phyloP scores from a whole-genome alignment of 1,140 invertebrate genomes.

The Procambarus clarkii region DNA sequence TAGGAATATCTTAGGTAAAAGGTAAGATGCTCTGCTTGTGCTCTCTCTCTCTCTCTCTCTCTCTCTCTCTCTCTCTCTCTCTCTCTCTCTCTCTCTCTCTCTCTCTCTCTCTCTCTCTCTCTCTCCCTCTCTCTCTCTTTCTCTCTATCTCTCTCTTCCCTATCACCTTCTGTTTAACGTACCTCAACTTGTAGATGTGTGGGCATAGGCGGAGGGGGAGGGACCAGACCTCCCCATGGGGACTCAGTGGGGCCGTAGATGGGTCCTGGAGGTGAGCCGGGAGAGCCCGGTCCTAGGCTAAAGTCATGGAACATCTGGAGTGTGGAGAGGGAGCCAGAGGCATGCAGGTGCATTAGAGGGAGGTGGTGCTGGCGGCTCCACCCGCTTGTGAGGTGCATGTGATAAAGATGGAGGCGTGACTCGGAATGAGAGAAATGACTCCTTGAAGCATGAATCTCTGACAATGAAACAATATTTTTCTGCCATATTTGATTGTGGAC shows the following conservation, averaged over 20 bases:
- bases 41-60: too few species aligned
- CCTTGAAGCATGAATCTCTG: neutral
- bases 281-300: conserved; percentile 39
- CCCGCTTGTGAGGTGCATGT: conserved; percentile 31
- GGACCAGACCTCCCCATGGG: conserved; percentile 73
- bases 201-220: conserved; percentile 88
- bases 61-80: too few species aligned
- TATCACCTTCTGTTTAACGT: neutral
- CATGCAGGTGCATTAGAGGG: conserved; percentile 45
- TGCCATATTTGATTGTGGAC: too few species aligned
- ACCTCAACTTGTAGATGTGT: conserved; percentile 82
- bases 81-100: too few species aligned
- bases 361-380: conserved; percentile 23
- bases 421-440: neutral
- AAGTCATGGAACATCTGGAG: conserved; percentile 62
- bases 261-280: conserved; percentile 43
- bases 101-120: neutral
- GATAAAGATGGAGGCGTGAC: neutral
- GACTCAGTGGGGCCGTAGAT: conserved; percentile 58
- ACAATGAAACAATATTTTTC: neutral
- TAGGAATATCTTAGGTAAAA: neutral
- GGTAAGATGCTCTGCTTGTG: too few species aligned
- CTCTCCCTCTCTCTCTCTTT: neutral
- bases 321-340: conserved; percentile 35
- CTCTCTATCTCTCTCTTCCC: neutral